A percentile compares a stretch with the other conserved stretches of the same genome.
Conservation (phyloP, 2,113 vertebrate species). For the Cromileptes altivelis region DNA sequence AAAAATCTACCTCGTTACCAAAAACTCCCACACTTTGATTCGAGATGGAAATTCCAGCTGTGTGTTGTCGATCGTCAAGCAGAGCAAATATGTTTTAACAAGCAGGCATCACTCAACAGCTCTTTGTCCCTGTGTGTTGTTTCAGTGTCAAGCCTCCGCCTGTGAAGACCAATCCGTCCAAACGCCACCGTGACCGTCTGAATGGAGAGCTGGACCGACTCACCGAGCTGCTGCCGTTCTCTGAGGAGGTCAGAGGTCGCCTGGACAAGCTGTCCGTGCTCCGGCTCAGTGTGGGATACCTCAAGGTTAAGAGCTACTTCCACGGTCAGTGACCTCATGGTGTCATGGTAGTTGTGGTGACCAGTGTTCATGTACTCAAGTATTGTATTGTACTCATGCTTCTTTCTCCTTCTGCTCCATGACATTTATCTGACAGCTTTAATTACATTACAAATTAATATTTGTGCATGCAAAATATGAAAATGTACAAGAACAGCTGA, state of each 20-base stretch:
- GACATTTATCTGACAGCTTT: no score
- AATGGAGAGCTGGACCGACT: slow-evolving; percentile 82
- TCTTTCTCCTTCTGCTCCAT: neutral
- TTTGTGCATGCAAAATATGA: neutral
- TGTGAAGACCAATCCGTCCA: slow-evolving; percentile 82
- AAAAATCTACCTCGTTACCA: neutral
- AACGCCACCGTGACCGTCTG: slow-evolving; percentile 80
- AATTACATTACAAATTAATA: neutral
- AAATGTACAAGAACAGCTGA: neutral
- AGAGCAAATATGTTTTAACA: slow-evolving; percentile 12
- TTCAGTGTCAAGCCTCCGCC: slow-evolving; percentile 31
- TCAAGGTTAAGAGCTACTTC: slow-evolving; percentile 82
- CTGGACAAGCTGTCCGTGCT: slow-evolving; percentile 85
- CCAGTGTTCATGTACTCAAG: no score
- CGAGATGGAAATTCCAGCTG: slow-evolving; percentile 9
- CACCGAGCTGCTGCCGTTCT: slow-evolving; percentile 81
- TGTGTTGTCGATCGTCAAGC: slow-evolving; percentile 3
- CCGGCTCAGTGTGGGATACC: slow-evolving; percentile 81
- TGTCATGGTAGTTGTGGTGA: neutral
- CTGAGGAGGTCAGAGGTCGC: slow-evolving; percentile 68
- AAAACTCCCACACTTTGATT: neutral
- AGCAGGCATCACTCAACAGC: neutral
- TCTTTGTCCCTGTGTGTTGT: neutral
- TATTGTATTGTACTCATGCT: neutral
- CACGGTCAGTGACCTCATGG: slow-evolving; percentile 60